These are phyloP conservation scores for Panopea generosa DNA, from an alignment of 2,888 invertebrate genomes.

Conservation along the genomic window DNA sequence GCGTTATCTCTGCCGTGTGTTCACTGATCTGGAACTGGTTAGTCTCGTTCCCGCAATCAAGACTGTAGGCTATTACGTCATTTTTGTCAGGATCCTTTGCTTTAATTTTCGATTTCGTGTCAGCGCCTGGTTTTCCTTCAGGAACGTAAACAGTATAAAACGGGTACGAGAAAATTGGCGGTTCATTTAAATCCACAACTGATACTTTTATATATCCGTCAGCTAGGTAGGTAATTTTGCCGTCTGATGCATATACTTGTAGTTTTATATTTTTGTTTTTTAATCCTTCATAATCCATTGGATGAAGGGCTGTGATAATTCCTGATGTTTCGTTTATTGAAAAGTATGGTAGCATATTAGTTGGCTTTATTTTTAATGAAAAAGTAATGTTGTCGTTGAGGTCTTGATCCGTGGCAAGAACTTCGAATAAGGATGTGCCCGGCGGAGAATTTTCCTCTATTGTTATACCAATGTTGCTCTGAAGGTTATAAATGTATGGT, in stretches of 20 bases:
- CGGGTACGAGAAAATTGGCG: conserved; percentile 29
- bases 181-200: conserved; percentile 46
- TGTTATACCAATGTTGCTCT: conserved; percentile 4
- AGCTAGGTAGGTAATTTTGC: conserved; percentile 15
- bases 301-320: conserved; percentile 19
- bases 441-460: conserved; percentile 39
- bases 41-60: conserved; percentile 33
- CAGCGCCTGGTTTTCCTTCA: conserved; percentile 27
- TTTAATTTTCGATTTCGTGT: conserved; percentile 29
- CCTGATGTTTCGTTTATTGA: conserved; percentile 45
- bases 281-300: conserved; percentile 36
- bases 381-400: conserved; percentile 30
- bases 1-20: conserved; percentile 35
- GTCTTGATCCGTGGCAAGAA: conserved; percentile 35
- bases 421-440: conserved; percentile 33
- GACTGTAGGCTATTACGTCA: conserved; percentile 18
- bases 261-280: conserved; percentile 34
- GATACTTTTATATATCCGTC: conserved; percentile 23
- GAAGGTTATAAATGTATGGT: conserved; percentile 39
- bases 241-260: conserved; percentile 37
- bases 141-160: conserved; percentile 27
- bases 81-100: conserved; percentile 42
- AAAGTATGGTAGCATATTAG: conserved; percentile 32
- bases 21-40: conserved; percentile 36
- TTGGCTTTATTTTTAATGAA: conserved; percentile 27